Evolutionary conservation across 2,888 invertebrate genomes (phyloP).

Genomic region (Noctua janthina): DNA sequence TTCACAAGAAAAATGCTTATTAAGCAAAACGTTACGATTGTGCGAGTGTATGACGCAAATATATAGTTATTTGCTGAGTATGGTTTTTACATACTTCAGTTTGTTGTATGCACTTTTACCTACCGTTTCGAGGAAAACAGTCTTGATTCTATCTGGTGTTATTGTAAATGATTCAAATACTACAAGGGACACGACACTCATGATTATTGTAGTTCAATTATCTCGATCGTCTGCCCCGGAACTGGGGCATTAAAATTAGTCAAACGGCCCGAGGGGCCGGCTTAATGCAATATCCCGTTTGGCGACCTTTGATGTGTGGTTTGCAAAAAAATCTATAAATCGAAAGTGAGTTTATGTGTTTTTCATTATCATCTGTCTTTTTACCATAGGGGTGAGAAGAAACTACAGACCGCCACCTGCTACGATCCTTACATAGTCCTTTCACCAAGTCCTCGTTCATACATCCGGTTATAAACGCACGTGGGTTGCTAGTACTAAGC

Average conservation of each 20-base stretch:
- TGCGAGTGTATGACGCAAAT: no score
- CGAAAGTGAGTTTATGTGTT: neutral
- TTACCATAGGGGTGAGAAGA: neutral
- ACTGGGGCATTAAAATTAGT: slow-evolving; percentile 44
- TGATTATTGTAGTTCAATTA: slow-evolving; percentile 60
- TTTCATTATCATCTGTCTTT: neutral
- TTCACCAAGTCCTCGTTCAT: neutral
- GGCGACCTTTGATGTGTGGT: slow-evolving; percentile 13
- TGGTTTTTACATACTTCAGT: neutral
- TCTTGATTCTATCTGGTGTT: neutral
- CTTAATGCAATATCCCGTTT: slow-evolving; percentile 61
- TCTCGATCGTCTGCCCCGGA: slow-evolving; percentile 43
- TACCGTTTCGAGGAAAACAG: neutral
- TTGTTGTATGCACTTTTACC: neutral
- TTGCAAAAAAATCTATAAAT: slow-evolving; percentile 9
- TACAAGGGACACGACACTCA: slow-evolving; percentile 5
- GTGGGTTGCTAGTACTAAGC: neutral
- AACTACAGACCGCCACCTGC: neutral
- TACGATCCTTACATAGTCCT: neutral
- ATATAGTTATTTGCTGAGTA: no score
- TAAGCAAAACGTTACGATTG: no score
- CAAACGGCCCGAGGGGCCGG: slow-evolving; percentile 25
- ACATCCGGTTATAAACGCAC: neutral
- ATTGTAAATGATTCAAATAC: neutral
- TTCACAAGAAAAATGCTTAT: no score